These are phyloP conservation scores for Thunnus albacares DNA, from an alignment of 2,797 vertebrate genomes.

Conservation along the genomic window DNA sequence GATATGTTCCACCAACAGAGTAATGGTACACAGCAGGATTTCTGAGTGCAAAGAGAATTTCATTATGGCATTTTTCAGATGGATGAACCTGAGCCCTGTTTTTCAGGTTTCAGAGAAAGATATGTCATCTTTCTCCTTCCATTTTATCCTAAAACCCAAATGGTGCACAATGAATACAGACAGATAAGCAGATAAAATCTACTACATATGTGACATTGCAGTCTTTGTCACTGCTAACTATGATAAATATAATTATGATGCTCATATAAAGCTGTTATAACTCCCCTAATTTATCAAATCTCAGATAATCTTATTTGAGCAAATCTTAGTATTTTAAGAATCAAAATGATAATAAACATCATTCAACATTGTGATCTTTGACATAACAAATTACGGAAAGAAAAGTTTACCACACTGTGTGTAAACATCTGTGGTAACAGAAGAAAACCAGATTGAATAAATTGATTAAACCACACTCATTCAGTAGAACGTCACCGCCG, in stretches of 20 bases:
- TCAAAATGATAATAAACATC: background rate
- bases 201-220: background rate
- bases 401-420: background rate
- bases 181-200: background rate
- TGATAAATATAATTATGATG: background rate
- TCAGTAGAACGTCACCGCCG: background rate
- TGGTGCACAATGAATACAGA: background rate
- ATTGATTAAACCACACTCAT: background rate
- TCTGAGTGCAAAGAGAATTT: conserved; percentile 13
- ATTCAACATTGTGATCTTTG: conserved; percentile 9
- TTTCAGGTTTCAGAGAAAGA: background rate
- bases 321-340: background rate
- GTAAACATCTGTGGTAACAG: conserved; percentile 2
- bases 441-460: conserved; percentile 12
- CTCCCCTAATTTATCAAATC: background rate
- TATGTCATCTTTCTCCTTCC: background rate
- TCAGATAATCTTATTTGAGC: background rate
- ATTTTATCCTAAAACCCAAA: background rate
- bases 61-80: conserved; percentile 8
- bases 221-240: background rate
- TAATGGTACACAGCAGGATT: conserved; percentile 1
- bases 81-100: background rate
- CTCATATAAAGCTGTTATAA: background rate
- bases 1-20: background rate
- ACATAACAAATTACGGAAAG: background rate